Conservation (phyloP, 2,797 vertebrate species). For the Phylloscopus collybita region DNA sequence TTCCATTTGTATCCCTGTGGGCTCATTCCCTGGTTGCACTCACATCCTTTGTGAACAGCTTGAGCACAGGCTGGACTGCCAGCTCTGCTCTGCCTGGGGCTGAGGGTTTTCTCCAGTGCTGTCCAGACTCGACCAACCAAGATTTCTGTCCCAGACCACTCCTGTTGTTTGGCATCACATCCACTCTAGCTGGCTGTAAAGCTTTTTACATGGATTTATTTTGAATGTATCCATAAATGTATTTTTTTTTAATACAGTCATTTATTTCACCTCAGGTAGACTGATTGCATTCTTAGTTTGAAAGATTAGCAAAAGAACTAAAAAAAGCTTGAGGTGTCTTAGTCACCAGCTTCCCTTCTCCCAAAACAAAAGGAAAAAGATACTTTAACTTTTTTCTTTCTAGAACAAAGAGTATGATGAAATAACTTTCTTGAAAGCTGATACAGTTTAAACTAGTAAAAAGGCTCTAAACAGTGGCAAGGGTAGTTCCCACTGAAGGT, state of each 20-base stretch:
- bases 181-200: background rate
- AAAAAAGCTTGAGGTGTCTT: background rate
- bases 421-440: background rate
- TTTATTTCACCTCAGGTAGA: background rate
- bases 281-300: background rate
- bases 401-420: background rate
- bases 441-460: background rate
- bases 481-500: background rate
- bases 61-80: background rate
- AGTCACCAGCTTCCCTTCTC: background rate
- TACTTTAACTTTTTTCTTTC: background rate
- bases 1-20: background rate
- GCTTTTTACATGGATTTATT: background rate
- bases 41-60: background rate
- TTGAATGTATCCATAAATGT: background rate
- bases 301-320: background rate
- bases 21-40: background rate
- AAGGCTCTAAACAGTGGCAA: background rate
- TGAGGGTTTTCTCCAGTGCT: background rate
- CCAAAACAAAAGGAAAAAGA: background rate
- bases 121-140: background rate
- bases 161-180: background rate
- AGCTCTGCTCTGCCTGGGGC: background rate
- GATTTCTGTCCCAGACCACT: background rate
- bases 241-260: background rate